Evolutionary conservation across 2,888 invertebrate species (phyloP).

Genomic region (Chaitophorus viminalis): DNA sequence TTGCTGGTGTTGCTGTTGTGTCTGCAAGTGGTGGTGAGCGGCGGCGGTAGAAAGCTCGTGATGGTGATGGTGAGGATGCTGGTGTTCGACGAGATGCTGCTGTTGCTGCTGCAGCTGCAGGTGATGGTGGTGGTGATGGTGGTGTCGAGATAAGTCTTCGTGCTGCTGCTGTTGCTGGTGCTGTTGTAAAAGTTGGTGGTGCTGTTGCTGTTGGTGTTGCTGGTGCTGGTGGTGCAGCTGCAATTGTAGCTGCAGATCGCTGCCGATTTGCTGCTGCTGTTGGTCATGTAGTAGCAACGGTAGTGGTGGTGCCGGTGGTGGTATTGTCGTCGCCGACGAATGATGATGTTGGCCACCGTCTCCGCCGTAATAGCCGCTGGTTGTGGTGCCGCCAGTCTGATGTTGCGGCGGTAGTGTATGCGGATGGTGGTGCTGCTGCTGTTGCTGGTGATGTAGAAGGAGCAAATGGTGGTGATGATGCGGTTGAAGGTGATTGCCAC

Average conservation of each 20-base stretch:
- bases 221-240: slow-evolving; percentile 27
- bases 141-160: slow-evolving; percentile 38
- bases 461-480: slow-evolving; percentile 30
- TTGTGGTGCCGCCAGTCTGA: neutral
- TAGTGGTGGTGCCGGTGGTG: slow-evolving; percentile 11
- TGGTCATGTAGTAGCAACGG: slow-evolving; percentile 24
- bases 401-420: neutral
- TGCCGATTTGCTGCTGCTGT: slow-evolving; percentile 41
- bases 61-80: slow-evolving; percentile 21
- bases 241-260: neutral
- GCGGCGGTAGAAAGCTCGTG: slow-evolving; percentile 13
- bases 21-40: slow-evolving; percentile 24
- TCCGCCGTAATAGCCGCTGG: slow-evolving; percentile 20
- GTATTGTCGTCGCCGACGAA: neutral
- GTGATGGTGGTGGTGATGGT: slow-evolving; percentile 41
- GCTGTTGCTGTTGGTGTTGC: slow-evolving; percentile 10
- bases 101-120: slow-evolving; percentile 43
- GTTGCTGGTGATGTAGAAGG: slow-evolving; percentile 44
- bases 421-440: slow-evolving; percentile 19
- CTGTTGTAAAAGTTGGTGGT: slow-evolving; percentile 8
- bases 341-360: slow-evolving; percentile 14
- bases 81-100: slow-evolving; percentile 37
- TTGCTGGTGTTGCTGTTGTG: slow-evolving; percentile 30
- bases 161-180: slow-evolving; percentile 38
- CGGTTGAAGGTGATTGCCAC: slow-evolving; percentile 36